Evolutionary conservation across 2,797 vertebrate species (phyloP), one percentile per base, ranked within the genome.

Genomic region (Oryzias sinensis): DNA sequence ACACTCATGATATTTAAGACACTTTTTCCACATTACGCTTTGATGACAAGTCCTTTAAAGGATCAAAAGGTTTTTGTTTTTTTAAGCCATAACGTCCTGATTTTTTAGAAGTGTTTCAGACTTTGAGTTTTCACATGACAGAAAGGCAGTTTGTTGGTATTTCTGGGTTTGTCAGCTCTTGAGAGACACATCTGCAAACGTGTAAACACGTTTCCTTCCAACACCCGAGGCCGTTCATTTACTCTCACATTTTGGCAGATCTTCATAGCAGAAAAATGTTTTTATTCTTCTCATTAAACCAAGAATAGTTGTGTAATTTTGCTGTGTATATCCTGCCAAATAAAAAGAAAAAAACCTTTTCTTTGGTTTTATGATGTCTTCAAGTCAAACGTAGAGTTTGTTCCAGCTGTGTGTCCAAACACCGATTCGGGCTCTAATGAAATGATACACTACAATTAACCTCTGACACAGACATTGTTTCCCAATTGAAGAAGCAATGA

Each of bases 141-240:
- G 84, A 64, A 76, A 53, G 82, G 65, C 74, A 79, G 68, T 79
- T 76, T 87, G 76, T 60, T 56, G 15, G 56, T 51, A 52, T 72
- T 82, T 68, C 66, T 18, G 22, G 40, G 27, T 4, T 59, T 72
- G 57, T 75, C 72, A 67, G 65, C 72, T 72, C 77, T 64, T 62
- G 45, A 59, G 62, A 55, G 20, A 43, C 65, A 72, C 72, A 71
- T 85, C 56, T 75, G 18, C 6, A 6, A 62, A 59, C 65, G 16
- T 74, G 59, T 71, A 65, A 76, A 80, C 70, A 57, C 53, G 61
- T 74, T 70, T 70, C 51, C 61, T 62, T 53, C 53, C 41, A 62
- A 66, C 58, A 73, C 81, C 66, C 54, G 41, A 70, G 68, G 79
- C 75, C 69, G 76, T 62, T 57, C 20, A 63, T 49, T 62, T 57